Conservation (phyloP, 2,888 invertebrate genomes). For the Horisme vitalbata region DNA sequence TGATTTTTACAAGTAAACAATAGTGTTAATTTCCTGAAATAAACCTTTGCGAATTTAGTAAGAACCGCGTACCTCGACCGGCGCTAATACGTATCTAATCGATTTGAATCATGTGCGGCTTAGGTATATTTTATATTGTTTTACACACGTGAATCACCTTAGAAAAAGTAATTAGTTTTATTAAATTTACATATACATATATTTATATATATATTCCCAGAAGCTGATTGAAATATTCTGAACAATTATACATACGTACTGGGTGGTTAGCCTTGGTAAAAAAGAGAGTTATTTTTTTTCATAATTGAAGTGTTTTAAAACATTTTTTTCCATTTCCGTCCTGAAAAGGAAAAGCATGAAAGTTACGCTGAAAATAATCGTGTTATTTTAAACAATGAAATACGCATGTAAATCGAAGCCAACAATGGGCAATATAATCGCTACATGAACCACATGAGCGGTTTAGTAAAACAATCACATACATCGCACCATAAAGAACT, state of each 20-base stretch:
- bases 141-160: conserved; percentile 24
- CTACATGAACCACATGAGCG: conserved; percentile 31
- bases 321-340: not conserved
- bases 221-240: conserved; percentile 2
- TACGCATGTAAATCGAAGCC: conserved; percentile 29
- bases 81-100: conserved; percentile 51
- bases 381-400: conserved; percentile 29
- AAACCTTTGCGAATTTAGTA: conserved; percentile 28
- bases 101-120: conserved; percentile 44
- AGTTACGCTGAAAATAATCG: conserved; percentile 23
- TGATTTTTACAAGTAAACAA: conserved; percentile 25
- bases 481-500: conserved; percentile 39
- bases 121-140: conserved; percentile 38
- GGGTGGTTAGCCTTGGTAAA: not conserved
- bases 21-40: conserved; percentile 31
- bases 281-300: not conserved
- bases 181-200: not conserved
- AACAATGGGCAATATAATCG: conserved; percentile 27
- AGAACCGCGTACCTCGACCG: conserved; percentile 42
- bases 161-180: conserved; percentile 1
- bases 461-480: conserved; percentile 50
- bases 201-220: too few relatives aligned
- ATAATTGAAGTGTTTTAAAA: not conserved
- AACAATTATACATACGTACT: not conserved
- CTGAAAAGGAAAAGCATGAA: conserved; percentile 25